Percentiles rank a stretch among this genome's conserved stretches.
phyloP scores from a whole-genome alignment of 2,113 vertebrate species.

The Phycodurus eques region DNA sequence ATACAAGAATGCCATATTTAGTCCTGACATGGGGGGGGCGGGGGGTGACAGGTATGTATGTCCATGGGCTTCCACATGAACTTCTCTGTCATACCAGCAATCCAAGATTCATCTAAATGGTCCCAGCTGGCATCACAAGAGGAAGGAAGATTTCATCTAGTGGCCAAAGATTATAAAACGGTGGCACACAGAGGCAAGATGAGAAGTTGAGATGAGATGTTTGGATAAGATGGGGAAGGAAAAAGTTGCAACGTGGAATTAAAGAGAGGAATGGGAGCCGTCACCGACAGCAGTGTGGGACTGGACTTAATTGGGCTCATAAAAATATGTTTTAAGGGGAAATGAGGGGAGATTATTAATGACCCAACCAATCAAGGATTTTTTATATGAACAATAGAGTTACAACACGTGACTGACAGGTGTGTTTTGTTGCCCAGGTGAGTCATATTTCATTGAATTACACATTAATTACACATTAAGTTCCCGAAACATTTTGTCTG shows the following conservation, averaged over 20 bases:
- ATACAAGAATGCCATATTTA: constrained; percentile 45
- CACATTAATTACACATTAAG: too few relatives aligned
- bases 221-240: constrained; percentile 14
- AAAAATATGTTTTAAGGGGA: constrained; percentile 9
- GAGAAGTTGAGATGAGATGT: constrained; percentile 36
- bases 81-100: constrained; percentile 3
- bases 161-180: constrained; percentile 52
- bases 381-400: too few relatives aligned
- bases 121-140: constrained; percentile 50
- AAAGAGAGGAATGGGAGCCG: constrained; percentile 27
- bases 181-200: constrained; percentile 28
- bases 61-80: constrained; percentile 2
- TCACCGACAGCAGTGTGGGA: constrained; percentile 31
- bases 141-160: constrained; percentile 54
- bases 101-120: constrained; percentile 42
- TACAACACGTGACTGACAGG: too few relatives aligned
- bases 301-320: constrained; percentile 30
- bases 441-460: too few relatives aligned
- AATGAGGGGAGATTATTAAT: not conserved
- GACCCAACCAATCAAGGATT: not conserved
- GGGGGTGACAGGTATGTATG: not conserved
- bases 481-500: too few relatives aligned
- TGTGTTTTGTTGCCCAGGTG: too few relatives aligned
- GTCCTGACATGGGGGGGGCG: not conserved
- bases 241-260: constrained; percentile 14